These are phyloP conservation scores for Pelusios castaneus DNA, from an alignment of 2,113 vertebrate genomes.

Conservation along the genomic window DNA sequence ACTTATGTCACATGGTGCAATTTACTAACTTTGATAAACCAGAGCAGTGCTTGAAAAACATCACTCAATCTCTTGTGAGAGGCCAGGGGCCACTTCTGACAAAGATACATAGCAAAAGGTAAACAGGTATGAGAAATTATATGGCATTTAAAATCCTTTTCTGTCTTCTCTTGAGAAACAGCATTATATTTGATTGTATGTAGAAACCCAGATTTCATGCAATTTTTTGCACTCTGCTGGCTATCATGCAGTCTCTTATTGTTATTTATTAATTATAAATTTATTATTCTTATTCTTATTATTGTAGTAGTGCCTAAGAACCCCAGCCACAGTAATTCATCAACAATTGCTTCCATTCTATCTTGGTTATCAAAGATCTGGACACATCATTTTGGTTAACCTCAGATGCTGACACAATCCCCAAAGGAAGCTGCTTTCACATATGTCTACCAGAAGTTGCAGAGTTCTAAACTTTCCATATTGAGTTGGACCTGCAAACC, in stretches of 20 bases:
- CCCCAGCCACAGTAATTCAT: neutral
- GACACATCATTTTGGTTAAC: no score
- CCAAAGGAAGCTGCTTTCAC: neutral
- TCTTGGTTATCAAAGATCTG: neutral
- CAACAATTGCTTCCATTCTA: neutral
- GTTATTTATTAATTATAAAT: neutral
- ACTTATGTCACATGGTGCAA: neutral
- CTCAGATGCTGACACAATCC: neutral
- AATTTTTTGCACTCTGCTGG: neutral
- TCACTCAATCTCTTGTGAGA: rapidly evolving
- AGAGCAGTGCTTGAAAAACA: rapidly evolving
- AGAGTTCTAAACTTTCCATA: neutral
- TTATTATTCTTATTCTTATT: neutral
- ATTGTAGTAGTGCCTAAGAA: neutral
- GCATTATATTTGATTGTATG: neutral
- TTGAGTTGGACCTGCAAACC: neutral
- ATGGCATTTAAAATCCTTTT: neutral
- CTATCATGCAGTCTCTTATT: neutral
- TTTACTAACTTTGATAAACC: neutral
- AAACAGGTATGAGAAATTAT: neutral
- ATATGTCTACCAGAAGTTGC: neutral
- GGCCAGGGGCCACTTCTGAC: rapidly evolving
- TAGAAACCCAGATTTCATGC: neutral
- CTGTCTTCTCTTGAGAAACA: neutral
- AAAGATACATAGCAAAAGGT: neutral